Base-by-base conservation (phyloP, 1,140 invertebrate species). In the Lasioglossum albipes region DNA sequence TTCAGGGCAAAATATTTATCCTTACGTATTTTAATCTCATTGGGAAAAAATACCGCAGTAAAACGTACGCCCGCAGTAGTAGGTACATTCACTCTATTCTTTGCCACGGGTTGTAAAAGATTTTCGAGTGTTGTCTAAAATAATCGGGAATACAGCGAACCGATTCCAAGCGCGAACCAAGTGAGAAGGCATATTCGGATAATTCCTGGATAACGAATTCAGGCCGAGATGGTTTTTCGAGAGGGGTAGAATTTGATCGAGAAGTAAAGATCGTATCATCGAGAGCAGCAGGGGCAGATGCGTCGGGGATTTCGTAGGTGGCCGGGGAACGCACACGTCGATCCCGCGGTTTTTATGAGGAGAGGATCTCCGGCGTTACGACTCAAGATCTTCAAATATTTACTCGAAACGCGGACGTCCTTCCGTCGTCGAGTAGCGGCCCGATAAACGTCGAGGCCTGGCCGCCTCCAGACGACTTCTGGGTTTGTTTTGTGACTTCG, bases 351-450 rank as follows among this genome's bases (percentile, higher is more conserved):
- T 87, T 87, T 87, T 87, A 87, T 86, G 86, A 87, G 85, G 81
- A 86, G 84, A 86, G 84, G 76, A 86, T 86, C 86, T 85, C 85
- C 82, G 79, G 71, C 86, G 83, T 84, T 87, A 85, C 86, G 86
- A 87, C 78, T 80, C 59, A 49, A 87, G 82, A 90, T 85, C 80
- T 90, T 87, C 85, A 90, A 90, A 91, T 90, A 91, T 91, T 91
- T 91, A 89, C 87, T 82, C 84, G 88, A 85, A 90, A 88, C 82
- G 84, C 89, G 85, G 87, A 87, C 85, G 85, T 90, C 89, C 89
- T 90, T 90, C 87, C 89, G 89, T 90, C 89, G 89, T 88, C 89
- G 87, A 83, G 87, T 84, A 82, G 84, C 86, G 75, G 71, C 79
- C 85, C 85, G 84, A 87, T 87, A 87, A 87, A 87, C 86, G 86